Evolutionary conservation across 2,113 vertebrate species (phyloP).

Genomic region (Cephalopholis sonnerati): DNA sequence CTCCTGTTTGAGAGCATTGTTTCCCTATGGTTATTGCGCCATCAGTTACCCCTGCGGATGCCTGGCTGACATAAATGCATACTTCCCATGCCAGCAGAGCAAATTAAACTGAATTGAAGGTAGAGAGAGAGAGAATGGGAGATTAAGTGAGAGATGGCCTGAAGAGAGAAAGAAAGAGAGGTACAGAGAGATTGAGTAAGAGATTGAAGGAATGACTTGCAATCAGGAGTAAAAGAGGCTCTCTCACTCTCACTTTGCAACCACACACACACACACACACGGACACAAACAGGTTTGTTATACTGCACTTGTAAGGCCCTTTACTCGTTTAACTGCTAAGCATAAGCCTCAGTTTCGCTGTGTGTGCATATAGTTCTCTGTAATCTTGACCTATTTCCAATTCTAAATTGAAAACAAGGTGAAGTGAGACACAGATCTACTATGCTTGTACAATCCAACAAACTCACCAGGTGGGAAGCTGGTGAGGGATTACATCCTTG

Average conservation of each 20-base stretch:
- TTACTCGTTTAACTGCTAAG: constrained; percentile 7
- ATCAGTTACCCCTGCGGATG: constrained; percentile 75
- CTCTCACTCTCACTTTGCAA: constrained; percentile 29
- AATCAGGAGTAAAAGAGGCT: constrained; percentile 48
- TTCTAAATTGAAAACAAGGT: not conserved
- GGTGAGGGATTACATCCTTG: not conserved
- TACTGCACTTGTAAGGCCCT: constrained; percentile 3
- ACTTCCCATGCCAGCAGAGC: constrained; percentile 71
- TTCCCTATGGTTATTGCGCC: constrained; percentile 78
- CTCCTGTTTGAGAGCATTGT: constrained; percentile 77
- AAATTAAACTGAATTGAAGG: constrained; percentile 75
- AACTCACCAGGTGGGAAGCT: not conserved
- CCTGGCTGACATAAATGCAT: constrained; percentile 76
- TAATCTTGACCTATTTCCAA: not conserved
- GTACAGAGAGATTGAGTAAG: constrained; percentile 25
- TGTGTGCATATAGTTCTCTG: not conserved
- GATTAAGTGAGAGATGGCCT: constrained; percentile 63
- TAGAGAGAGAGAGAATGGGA: constrained; percentile 54
- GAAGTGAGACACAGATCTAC: not conserved
- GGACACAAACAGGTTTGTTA: not conserved
- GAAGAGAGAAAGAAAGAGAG: constrained; percentile 22
- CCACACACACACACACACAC: constrained; percentile 18
- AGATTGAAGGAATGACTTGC: constrained; percentile 49
- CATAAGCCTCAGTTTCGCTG: constrained; percentile 1
- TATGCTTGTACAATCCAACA: not conserved